Evolutionary conservation across 2,113 vertebrate genomes (phyloP).

Genomic region (Acanthisitta chloris): DNA sequence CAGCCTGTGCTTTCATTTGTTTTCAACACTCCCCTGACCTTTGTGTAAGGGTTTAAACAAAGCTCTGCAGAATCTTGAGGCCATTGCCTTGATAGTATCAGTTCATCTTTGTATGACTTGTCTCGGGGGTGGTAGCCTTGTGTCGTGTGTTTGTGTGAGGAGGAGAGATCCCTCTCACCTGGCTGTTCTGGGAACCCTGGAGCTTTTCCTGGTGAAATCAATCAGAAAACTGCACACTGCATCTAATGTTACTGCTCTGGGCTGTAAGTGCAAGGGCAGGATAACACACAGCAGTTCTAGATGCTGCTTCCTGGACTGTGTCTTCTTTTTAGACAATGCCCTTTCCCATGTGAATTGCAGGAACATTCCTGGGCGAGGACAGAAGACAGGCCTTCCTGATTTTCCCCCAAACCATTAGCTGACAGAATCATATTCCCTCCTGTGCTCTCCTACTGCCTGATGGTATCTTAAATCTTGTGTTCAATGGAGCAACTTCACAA

Average conservation of each 20-base stretch:
- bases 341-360: not conserved
- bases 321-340: not conserved
- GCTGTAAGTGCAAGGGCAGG: not conserved
- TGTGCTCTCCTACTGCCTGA: not conserved
- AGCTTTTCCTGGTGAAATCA: not conserved
- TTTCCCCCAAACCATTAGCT: not conserved
- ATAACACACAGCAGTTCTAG: not conserved
- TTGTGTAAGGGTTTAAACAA: conserved; percentile 24
- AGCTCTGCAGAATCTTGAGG: not conserved
- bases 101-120: not conserved
- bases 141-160: not conserved
- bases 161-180: not conserved
- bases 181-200: not conserved
- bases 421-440: not conserved
- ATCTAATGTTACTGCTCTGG: not conserved
- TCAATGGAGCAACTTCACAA: not conserved
- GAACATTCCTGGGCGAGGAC: not conserved
- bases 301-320: not conserved
- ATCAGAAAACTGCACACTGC: not conserved
- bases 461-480: conserved; percentile 17
- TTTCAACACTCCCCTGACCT: conserved; percentile 18
- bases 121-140: not conserved
- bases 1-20: conserved; percentile 1
- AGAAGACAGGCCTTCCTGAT: not conserved
- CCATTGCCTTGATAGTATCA: not conserved